Base-by-base conservation (phyloP, 1,140 invertebrate genomes). In the Galleria mellonella region DNA sequence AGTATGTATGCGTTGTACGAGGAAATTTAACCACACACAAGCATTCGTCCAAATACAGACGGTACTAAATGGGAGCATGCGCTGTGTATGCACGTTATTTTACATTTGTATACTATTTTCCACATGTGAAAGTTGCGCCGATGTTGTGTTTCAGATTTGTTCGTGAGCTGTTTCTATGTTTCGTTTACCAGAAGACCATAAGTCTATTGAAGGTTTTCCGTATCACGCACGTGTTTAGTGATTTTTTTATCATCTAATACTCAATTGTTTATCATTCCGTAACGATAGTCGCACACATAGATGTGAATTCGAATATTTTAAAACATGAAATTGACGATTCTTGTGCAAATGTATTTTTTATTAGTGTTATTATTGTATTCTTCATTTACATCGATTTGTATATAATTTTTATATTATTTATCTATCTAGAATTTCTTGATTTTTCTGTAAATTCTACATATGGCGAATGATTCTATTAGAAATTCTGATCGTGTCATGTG, bases 81-180 rank as follows among this genome's bases (percentile, higher is more conserved):
- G 52, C 47, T 38, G 37, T 55, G 54, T 53, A 60, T 55, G 62
- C 62, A 65, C 52, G 56, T 62, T 42, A 53, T 54, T 62, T 45
- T 61, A 51, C 52, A 54, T 67, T 59, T 64, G 65, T 72, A 51
- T 65, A 67, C 54, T 32, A 61, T 73, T 71, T 73, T 70, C 59
- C 63, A 75, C 64, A 74, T 58, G 62, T 59, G 57, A 66, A 60
- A 57, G 54, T 59, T 56, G 60, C 45, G 52, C 49, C 38, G 45
- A 49, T 61, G 59, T 61, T 62, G 66, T 68, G 57, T 73, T 68
- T 62, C 55, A 57, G 54, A 58, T 52, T 63, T 47, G 63, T 71
- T 75, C 62, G 74, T 81, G 77, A 81, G 73, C 64, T 43, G 62
- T 68, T 64, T 57, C 62, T 73, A 68, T 70, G 67, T 74, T 82